Percentiles rank a stretch among this genome's conserved stretches.
Conservation (phyloP, 2,888 invertebrate species). For the Scelioninae gen. 2 region DNA sequence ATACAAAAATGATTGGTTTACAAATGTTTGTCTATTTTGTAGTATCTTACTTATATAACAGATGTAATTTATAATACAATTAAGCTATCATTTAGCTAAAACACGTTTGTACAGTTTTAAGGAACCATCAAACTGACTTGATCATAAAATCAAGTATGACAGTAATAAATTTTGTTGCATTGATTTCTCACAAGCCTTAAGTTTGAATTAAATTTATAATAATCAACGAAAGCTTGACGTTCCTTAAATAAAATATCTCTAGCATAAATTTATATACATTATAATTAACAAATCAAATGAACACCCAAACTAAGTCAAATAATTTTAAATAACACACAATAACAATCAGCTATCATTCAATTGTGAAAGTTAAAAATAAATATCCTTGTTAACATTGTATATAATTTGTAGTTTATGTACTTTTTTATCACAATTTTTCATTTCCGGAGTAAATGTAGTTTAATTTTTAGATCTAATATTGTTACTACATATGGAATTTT, state of each 20-base stretch:
- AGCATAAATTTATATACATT: constrained; percentile 32
- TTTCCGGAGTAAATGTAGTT: no score
- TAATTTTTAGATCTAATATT: no score
- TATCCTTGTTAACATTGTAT: not conserved
- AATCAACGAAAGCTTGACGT: constrained; percentile 9
- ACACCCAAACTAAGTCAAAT: constrained; percentile 36
- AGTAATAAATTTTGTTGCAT: not conserved
- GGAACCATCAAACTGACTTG: constrained; percentile 38
- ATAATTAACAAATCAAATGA: constrained; percentile 29
- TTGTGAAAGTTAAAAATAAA: not conserved
- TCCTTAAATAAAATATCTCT: constrained; percentile 25
- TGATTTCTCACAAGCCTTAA: no score
- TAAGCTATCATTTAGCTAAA: constrained; percentile 22
- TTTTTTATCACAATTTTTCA: not conserved
- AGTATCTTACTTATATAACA: constrained; percentile 15
- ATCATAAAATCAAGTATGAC: no score
- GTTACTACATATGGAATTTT: no score
- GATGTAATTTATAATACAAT: constrained; percentile 18
- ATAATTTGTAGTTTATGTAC: not conserved
- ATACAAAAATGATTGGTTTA: constrained; percentile 4
- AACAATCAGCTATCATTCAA: constrained; percentile 1
- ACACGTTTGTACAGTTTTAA: constrained; percentile 14
- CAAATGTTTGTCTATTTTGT: constrained; percentile 25
- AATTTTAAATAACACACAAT: constrained; percentile 29
- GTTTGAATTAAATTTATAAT: no score